phyloP scores from a whole-genome alignment of 2,113 vertebrate genomes.

The Ctenomys sociabilis region DNA sequence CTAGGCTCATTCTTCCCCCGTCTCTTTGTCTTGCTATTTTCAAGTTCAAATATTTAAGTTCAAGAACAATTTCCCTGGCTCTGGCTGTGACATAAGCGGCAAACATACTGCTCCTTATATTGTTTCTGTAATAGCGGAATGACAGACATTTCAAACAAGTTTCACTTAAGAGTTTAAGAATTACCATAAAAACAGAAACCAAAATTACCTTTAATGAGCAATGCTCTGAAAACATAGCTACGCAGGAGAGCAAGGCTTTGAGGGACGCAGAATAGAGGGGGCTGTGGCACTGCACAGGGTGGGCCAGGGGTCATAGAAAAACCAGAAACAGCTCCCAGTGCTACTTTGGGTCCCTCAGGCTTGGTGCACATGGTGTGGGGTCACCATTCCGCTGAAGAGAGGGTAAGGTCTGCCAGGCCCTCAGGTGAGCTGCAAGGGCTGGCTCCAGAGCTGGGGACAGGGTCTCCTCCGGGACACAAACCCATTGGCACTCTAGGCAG shows the following conservation, averaged over 20 bases:
- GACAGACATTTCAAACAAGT: constrained; percentile 75
- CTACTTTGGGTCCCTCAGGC: not conserved
- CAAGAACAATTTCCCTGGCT: constrained; percentile 57
- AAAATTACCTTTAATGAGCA: constrained; percentile 60
- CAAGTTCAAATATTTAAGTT: constrained; percentile 71
- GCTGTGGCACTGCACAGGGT: not conserved
- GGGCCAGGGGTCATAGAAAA: not conserved
- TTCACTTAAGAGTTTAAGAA: constrained; percentile 67
- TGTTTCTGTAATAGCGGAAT: constrained; percentile 75
- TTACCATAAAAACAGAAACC: constrained; percentile 71
- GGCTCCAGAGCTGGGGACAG: not conserved
- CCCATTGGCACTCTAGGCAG: not conserved
- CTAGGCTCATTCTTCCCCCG: not conserved
- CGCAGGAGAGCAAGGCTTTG: constrained; percentile 8
- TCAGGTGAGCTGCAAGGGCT: not conserved
- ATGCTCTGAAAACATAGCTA: constrained; percentile 54
- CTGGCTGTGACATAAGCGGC: not conserved
- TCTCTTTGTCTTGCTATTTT: constrained; percentile 63
- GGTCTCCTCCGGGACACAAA: not conserved
- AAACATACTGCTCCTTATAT: constrained; percentile 67
- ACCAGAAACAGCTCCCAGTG: not conserved
- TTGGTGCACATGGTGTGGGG: not conserved
- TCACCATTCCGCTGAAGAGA: not conserved
- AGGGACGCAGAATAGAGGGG: not conserved
- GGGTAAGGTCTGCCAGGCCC: not conserved